Evolutionary conservation across 2,888 invertebrate species (phyloP), one percentile per base, ranked within the genome.

Genomic region (Cylloceria caligata): DNA sequence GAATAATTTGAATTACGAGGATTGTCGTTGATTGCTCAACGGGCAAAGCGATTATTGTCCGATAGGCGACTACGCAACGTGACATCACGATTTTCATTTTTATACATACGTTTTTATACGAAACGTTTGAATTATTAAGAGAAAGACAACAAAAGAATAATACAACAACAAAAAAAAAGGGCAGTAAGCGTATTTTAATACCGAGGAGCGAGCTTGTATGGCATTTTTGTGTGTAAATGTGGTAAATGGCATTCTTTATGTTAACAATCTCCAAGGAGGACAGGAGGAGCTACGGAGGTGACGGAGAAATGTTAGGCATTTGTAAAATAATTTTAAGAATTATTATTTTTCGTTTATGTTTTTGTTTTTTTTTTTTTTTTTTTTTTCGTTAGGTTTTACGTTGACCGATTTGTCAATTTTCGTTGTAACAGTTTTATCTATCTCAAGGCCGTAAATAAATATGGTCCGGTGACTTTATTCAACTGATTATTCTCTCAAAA

Each of bases 391-490:
- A 55, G 49, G 49, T 74, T 45, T 81, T 79, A 75, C 76, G 72
- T 86, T 83, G 62, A 80, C 45, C 68, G 80, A 60, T 79, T 75
- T 72, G 83, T 85, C 83, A 80, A 65, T 85, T 69, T 77, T 78
- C 67, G 83, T 71, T 71, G 57, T 71, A 71, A 71, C 60, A 71
- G 60, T 83, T n/a, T n/a, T 27, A 27, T 57, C 75, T 67, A 39
- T 84, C 83, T 83, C 75, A 83, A 86, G 84, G 82, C 86, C 87
- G 87, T 87, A 87, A 84, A 87, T 87, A 87, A 75, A 64, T 84
- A 82, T 76, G 85, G 81, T 83, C 19, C 71, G 71, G 64, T 67
- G 67, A 62, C 30, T 77, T 64, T 81, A 30, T 60, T 57, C 49
- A n/a, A 21, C 11, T 16, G 49, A 71, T 34, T 5, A 21, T 57